Conservation (phyloP, 1,140 invertebrate genomes). For the Schlechtendalia chinensis region DNA sequence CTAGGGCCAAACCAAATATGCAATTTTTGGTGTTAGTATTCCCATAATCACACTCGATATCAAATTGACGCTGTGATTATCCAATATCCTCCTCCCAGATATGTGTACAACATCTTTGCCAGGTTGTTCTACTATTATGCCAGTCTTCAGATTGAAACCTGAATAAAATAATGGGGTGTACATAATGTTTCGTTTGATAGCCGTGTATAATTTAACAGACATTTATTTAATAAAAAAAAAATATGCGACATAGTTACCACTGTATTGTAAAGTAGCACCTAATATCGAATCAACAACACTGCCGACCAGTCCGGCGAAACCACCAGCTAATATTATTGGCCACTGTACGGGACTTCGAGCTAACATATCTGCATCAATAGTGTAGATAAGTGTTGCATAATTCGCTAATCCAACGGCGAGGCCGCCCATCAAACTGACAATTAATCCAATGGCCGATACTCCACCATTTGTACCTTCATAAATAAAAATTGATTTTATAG, state of each 20-base stretch:
- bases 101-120: conserved; percentile 73
- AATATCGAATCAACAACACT: conserved; percentile 81
- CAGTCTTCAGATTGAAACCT: conserved; percentile 68
- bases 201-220: too few species aligned
- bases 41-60: conserved; percentile 75
- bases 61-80: conserved; percentile 89
- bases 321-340: conserved; percentile 73
- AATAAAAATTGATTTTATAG: neutral
- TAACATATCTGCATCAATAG: conserved; percentile 63
- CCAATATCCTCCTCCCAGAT: conserved; percentile 73
- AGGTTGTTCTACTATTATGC: conserved; percentile 72
- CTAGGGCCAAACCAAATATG: conserved; percentile 65
- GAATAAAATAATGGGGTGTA: conserved; percentile 52
- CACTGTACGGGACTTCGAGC: conserved; percentile 71
- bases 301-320: conserved; percentile 72
- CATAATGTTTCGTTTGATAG: neutral
- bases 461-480: conserved; percentile 78
- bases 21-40: conserved; percentile 70
- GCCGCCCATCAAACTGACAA: conserved; percentile 74
- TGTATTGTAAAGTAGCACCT: conserved; percentile 82
- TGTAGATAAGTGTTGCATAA: conserved; percentile 68
- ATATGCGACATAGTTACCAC: conserved; percentile 61
- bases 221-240: neutral
- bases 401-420: conserved; percentile 71
- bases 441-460: conserved; percentile 69